phyloP scores from a whole-genome alignment of 2,888 invertebrate genomes.

The Dolichopus griseipennis region DNA sequence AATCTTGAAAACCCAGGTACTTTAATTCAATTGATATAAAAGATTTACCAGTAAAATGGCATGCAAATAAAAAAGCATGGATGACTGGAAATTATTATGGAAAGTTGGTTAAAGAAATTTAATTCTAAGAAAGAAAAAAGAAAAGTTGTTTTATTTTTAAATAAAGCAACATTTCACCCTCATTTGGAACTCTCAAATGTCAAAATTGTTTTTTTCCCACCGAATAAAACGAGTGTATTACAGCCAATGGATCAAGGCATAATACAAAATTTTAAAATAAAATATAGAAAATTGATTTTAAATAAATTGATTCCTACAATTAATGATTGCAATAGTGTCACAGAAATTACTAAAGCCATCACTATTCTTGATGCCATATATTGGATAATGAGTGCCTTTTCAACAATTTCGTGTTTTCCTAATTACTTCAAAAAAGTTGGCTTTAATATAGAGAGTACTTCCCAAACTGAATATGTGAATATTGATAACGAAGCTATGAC shows the following conservation, averaged over 20 bases:
- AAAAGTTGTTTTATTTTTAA: slow-evolving; percentile 18
- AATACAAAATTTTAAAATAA: slow-evolving; percentile 11
- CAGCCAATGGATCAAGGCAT: slow-evolving; percentile 12
- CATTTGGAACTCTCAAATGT: not conserved
- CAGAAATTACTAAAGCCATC: slow-evolving; percentile 9
- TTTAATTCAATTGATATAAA: slow-evolving; percentile 18
- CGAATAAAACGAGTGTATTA: slow-evolving; percentile 8
- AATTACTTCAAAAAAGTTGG: slow-evolving; percentile 8
- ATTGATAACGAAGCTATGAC: slow-evolving; percentile 10
- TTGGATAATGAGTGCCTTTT: not conserved
- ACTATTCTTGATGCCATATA: slow-evolving; percentile 6
- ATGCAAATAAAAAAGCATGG: slow-evolving; percentile 24
- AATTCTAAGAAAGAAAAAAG: slow-evolving; percentile 15
- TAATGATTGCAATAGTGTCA: slow-evolving; percentile 7
- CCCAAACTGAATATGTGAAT: too few relatives aligned
- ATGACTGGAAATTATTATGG: slow-evolving; percentile 26
- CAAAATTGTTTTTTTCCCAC: slow-evolving; percentile 11
- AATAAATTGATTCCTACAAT: not conserved
- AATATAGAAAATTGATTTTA: not conserved
- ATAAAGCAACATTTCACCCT: slow-evolving; percentile 14
- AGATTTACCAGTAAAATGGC: slow-evolving; percentile 22
- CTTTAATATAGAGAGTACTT: not conserved
- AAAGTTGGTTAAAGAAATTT: slow-evolving; percentile 19
- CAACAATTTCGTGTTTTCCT: not conserved
- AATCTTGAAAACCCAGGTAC: slow-evolving; percentile 21